Percentiles rank a stretch among this genome's conserved stretches.
phyloP scores from a whole-genome alignment of 1,140 invertebrate species.

The Cecropterus lyciades region DNA sequence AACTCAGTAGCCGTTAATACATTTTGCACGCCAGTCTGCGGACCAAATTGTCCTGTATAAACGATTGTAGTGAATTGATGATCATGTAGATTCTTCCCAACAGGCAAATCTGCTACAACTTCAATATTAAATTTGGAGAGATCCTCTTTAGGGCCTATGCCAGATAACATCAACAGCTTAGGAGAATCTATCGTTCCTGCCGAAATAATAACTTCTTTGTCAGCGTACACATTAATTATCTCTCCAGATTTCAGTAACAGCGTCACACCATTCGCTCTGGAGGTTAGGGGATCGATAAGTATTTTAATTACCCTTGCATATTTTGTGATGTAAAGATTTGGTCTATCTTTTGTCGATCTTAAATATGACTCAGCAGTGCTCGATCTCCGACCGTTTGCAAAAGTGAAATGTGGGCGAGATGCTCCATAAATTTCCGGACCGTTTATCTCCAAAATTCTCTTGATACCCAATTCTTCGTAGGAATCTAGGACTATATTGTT shows the following conservation, averaged over 20 bases:
- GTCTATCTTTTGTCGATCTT: constrained; percentile 79
- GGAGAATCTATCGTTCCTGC: constrained; percentile 87
- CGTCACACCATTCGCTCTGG: constrained; percentile 86
- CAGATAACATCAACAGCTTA: constrained; percentile 88
- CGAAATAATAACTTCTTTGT: constrained; percentile 87
- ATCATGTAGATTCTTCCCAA: constrained; percentile 89
- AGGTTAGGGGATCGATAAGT: constrained; percentile 87
- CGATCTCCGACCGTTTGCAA: constrained; percentile 86
- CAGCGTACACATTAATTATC: constrained; percentile 74
- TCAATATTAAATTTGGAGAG: constrained; percentile 84
- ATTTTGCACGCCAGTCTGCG: constrained; percentile 55
- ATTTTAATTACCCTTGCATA: constrained; percentile 75
- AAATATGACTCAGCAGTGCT: constrained; percentile 87
- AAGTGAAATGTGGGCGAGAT: constrained; percentile 83
- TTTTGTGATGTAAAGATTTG: constrained; percentile 82
- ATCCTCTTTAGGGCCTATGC: constrained; percentile 87
- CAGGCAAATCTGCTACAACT: constrained; percentile 86
- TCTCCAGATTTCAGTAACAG: constrained; percentile 78
- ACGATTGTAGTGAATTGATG: constrained; percentile 75
- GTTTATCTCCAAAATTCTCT: constrained; percentile 60
- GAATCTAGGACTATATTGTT: constrained; percentile 56
- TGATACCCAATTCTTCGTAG: constrained; percentile 64
- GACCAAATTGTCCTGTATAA: constrained; percentile 55
- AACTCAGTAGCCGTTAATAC: constrained; percentile 52
- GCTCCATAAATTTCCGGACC: constrained; percentile 62